Conservation (phyloP, 2,888 invertebrate genomes). For the Cecidostiba fungosa region DNA sequence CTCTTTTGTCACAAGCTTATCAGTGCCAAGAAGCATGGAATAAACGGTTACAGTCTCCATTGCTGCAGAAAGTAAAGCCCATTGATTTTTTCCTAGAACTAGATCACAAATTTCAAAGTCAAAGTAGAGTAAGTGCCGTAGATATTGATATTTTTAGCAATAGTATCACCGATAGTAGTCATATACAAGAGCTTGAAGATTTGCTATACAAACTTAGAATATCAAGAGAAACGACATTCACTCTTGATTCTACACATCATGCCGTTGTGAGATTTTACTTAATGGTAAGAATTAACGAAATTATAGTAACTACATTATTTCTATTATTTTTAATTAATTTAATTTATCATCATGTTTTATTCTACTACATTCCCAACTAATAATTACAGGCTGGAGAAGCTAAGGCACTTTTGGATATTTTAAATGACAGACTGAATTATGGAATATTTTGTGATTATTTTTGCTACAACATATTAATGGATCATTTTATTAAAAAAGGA, state of each 20-base stretch:
- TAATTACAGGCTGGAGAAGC: slow-evolving; percentile 51
- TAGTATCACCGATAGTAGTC: slow-evolving; percentile 82
- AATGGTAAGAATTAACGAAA: slow-evolving; percentile 32
- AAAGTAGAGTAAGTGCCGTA: slow-evolving; percentile 86
- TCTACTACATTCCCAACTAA: background rate
- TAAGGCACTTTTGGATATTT: slow-evolving; percentile 85
- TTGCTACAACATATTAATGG: slow-evolving; percentile 89
- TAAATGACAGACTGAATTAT: slow-evolving; percentile 92
- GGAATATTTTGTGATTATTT: slow-evolving; percentile 95
- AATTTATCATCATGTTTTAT: background rate
- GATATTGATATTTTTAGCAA: slow-evolving; percentile 93
- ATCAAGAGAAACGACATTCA: slow-evolving; percentile 86
- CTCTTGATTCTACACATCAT: slow-evolving; percentile 90
- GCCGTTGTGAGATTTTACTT: slow-evolving; percentile 87
- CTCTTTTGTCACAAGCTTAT: slow-evolving; percentile 87
- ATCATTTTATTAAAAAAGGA: slow-evolving; percentile 87
- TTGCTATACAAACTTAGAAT: slow-evolving; percentile 87
- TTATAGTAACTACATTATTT: background rate
- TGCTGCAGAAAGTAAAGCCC: slow-evolving; percentile 84
- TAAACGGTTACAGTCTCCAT: slow-evolving; percentile 83
- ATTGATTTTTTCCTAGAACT: slow-evolving; percentile 87
- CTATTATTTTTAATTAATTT: background rate
- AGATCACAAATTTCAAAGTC: slow-evolving; percentile 85
- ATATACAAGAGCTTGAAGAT: slow-evolving; percentile 88
- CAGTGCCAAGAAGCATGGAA: slow-evolving; percentile 88